Conservation (phyloP, 2,888 invertebrate species). For the Drosophila cognata region DNA sequence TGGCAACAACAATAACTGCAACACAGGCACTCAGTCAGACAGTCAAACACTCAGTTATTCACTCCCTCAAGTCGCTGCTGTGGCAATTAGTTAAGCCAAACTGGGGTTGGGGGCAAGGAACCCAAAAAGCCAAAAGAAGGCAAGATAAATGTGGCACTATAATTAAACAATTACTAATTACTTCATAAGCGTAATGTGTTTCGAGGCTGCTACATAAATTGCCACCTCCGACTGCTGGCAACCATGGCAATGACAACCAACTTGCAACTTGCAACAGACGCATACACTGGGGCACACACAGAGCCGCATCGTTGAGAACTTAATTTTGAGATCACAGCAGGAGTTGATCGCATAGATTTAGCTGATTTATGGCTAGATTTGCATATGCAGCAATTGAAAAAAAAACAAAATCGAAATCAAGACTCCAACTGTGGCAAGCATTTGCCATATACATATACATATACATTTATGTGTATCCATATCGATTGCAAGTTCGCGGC, state of each 20-base stretch:
- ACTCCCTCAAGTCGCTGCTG: slow-evolving; percentile 8
- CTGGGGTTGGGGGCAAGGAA: slow-evolving; percentile 38
- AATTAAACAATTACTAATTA: slow-evolving; percentile 83
- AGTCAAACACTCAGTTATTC: slow-evolving; percentile 29
- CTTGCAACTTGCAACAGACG: not conserved
- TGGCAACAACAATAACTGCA: slow-evolving; percentile 29
- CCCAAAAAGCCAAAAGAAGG: slow-evolving; percentile 50
- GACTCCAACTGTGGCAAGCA: slow-evolving; percentile 10
- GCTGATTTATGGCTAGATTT: slow-evolving; percentile 80
- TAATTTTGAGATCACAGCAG: slow-evolving; percentile 75
- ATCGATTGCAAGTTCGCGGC: slow-evolving; percentile 29
- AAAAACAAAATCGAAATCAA: slow-evolving; percentile 1
- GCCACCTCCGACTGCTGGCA: slow-evolving; percentile 65
- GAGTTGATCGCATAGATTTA: slow-evolving; percentile 40
- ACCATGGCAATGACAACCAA: slow-evolving; percentile 55
- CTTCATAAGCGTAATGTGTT: slow-evolving; percentile 66
- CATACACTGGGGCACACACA: slow-evolving; percentile 15
- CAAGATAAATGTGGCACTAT: slow-evolving; percentile 61
- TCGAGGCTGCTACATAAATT: slow-evolving; percentile 60
- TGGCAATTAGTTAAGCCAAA: slow-evolving; percentile 80
- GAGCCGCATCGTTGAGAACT: slow-evolving; percentile 74
- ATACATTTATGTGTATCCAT: not conserved
- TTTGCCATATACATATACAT: not conserved
- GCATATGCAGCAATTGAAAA: slow-evolving; percentile 66
- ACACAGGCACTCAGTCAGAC: slow-evolving; percentile 9